Percentiles rank a stretch among this genome's conserved stretches.
phyloP scores from a whole-genome alignment of 2,888 invertebrate genomes.

The Tachina lurida region DNA sequence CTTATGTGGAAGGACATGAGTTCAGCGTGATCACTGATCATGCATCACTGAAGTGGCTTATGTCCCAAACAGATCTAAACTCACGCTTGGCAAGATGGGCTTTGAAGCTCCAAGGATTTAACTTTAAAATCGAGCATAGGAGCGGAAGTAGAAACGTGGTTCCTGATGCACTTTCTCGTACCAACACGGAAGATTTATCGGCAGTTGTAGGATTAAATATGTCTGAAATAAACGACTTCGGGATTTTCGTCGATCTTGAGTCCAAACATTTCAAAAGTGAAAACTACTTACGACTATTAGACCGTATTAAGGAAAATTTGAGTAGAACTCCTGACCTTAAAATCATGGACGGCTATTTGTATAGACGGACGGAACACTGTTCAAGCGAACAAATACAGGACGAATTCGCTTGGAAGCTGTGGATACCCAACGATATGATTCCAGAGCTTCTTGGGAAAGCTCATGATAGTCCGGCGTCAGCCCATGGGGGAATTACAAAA shows the following conservation, averaged over 20 bases:
- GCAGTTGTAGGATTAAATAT: too few species aligned
- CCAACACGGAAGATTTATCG: not conserved
- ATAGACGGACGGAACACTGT: not conserved
- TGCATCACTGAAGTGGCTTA: too few species aligned
- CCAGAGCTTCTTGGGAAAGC: not conserved
- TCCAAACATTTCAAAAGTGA: conserved; percentile 5
- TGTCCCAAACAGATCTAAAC: not conserved
- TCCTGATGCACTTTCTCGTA: conserved; percentile 3
- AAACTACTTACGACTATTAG: too few species aligned
- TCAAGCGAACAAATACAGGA: not conserved
- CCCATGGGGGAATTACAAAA: not conserved
- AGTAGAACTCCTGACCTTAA: not conserved
- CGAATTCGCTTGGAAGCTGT: not conserved
- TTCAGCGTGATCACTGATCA: too few species aligned
- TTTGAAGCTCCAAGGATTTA: not conserved
- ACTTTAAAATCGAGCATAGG: conserved; percentile 3
- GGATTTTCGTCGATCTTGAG: not conserved
- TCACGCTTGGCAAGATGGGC: not conserved
- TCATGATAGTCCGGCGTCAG: not conserved
- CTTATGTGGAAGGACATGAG: too few species aligned
- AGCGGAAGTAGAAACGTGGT: not conserved
- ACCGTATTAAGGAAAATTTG: not conserved
- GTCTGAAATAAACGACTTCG: too few species aligned
- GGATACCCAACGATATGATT: not conserved
- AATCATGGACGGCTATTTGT: too few species aligned